These are phyloP conservation scores for Peromyscus nudipes DNA, from an alignment of 2,797 vertebrate species.

Conservation along the genomic window DNA sequence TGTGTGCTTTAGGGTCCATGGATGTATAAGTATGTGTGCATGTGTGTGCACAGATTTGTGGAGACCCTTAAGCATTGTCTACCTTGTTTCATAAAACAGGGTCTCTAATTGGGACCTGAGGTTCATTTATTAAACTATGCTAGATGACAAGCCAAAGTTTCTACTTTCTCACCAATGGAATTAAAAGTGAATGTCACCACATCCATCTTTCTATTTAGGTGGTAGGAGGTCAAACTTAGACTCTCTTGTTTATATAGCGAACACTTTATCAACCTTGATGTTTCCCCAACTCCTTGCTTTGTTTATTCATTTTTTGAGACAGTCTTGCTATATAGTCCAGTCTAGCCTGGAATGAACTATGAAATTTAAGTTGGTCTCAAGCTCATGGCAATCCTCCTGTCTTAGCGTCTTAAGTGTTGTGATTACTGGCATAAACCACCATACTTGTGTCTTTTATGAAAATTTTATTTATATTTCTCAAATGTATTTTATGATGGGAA, in stretches of 20 bases:
- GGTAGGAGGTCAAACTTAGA: too few relatives aligned
- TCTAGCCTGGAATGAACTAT: background rate
- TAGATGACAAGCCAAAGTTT: background rate
- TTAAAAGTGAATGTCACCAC: background rate
- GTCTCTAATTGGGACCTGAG: background rate
- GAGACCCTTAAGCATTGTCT: too few relatives aligned
- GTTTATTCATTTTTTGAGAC: background rate
- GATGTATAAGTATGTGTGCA: too few relatives aligned
- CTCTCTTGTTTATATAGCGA: background rate
- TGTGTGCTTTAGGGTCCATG: too few relatives aligned
- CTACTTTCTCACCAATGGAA: background rate
- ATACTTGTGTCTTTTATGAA: too few relatives aligned
- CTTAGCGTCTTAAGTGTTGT: background rate
- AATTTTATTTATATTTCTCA: too few relatives aligned
- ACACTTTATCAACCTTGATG: background rate
- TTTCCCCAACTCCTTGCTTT: background rate
- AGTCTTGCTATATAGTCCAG: background rate
- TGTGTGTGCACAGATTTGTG: too few relatives aligned
- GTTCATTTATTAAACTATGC: background rate
- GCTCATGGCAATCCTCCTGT: too few relatives aligned
- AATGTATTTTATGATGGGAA: too few relatives aligned
- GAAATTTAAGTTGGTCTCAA: background rate
- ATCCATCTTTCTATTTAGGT: background rate
- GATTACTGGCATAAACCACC: too few relatives aligned
- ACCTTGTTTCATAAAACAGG: too few relatives aligned